Conservation (phyloP, 2,797 vertebrate species). For the Kryptopterus vitreolus region DNA sequence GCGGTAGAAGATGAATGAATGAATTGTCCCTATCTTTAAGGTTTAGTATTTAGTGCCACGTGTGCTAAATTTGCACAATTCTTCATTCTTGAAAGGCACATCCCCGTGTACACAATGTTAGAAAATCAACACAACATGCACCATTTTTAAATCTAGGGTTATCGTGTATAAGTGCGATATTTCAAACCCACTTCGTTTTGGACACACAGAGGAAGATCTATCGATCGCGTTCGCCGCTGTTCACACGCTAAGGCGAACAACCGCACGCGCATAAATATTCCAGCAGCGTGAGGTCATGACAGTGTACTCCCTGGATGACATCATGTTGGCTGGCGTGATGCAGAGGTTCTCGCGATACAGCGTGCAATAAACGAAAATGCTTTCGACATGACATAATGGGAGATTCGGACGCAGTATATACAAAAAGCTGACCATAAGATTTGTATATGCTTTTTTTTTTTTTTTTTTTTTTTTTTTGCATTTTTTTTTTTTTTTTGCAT, state of each 20-base stretch:
- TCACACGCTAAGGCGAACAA: constrained; percentile 9
- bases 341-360: constrained; percentile 28
- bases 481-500: no score
- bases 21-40: no score
- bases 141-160: neutral
- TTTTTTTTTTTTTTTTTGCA: no score
- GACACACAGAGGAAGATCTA: neutral
- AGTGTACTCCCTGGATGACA: constrained; percentile 44
- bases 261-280: constrained; percentile 30
- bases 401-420: neutral
- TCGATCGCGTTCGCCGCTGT: neutral
- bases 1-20: no score
- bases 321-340: constrained; percentile 34
- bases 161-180: neutral
- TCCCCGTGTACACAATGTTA: neutral
- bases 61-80: neutral
- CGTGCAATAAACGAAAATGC: constrained; percentile 23
- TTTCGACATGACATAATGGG: constrained; percentile 26
- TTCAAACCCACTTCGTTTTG: neutral
- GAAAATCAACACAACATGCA: neutral
- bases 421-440: no score
- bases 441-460: no score
- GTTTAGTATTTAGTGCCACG: neutral
- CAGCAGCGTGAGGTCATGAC: constrained; percentile 33
- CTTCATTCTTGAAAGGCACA: neutral